phyloP scores from a whole-genome alignment of 2,888 invertebrate genomes.

The Cylindroiulus punctatus region DNA sequence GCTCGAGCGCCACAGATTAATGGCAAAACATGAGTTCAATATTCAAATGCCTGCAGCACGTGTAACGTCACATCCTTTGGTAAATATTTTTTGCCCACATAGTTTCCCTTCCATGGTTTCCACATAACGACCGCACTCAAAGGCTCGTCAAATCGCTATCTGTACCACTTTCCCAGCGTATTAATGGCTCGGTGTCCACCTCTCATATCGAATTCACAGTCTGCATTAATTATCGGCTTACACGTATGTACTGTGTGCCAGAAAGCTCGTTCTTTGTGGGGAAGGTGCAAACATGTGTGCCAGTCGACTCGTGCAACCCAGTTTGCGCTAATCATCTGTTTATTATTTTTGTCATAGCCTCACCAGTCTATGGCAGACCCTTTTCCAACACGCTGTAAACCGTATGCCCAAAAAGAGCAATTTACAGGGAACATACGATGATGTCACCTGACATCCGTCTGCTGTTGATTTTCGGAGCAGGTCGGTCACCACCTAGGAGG shows the following conservation, averaged over 20 bases:
- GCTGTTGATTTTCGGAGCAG: slow-evolving; percentile 11
- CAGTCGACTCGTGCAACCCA: slow-evolving; percentile 24
- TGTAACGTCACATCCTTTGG: neutral
- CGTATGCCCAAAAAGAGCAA: slow-evolving; percentile 20
- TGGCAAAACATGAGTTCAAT: no score
- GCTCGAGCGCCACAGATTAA: no score
- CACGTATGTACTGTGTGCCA: neutral
- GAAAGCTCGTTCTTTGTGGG: neutral
- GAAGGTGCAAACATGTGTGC: slow-evolving; percentile 6
- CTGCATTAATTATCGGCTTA: neutral
- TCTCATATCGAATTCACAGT: neutral
- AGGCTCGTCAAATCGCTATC: neutral
- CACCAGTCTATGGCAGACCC: neutral
- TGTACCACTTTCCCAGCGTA: neutral
- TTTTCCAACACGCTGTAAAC: neutral
- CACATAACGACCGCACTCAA: no score
- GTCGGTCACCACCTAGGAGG: neutral
- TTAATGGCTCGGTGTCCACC: neutral
- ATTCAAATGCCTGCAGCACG: neutral
- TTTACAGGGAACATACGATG: neutral
- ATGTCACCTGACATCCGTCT: slow-evolving; percentile 23
- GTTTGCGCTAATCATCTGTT: neutral
- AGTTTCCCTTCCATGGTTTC: neutral
- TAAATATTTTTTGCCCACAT: neutral
- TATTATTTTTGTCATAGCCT: neutral